These are phyloP conservation scores for Sphaerophoria taeniata DNA, from an alignment of 2,888 invertebrate genomes.

Conservation along the genomic window DNA sequence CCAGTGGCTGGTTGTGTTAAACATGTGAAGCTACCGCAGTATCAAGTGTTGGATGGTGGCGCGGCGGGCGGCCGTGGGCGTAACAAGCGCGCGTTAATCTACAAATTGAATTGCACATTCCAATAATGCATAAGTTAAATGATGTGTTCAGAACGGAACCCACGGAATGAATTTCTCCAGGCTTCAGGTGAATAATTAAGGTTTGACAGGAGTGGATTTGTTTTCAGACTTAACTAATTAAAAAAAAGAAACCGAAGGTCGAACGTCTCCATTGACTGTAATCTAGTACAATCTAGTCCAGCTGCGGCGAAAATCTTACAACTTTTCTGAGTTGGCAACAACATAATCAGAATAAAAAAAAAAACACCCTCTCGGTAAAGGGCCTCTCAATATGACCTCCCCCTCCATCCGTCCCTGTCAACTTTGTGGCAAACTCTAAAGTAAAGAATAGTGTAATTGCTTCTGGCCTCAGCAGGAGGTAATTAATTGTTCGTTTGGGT, in stretches of 20 bases:
- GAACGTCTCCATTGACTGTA: too few species aligned
- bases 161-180: neutral
- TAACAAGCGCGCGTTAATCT: slow-evolving; percentile 42
- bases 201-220: slow-evolving; percentile 12
- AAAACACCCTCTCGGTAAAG: too few species aligned
- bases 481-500: slow-evolving; percentile 56
- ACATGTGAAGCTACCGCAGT: neutral
- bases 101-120: slow-evolving; percentile 56
- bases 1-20: neutral
- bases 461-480: slow-evolving; percentile 15
- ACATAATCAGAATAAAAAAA: too few species aligned
- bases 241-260: too few species aligned
- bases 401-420: neutral
- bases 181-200: slow-evolving; percentile 44
- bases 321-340: too few species aligned
- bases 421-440: neutral
- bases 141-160: slow-evolving; percentile 2
- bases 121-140: slow-evolving; percentile 37
- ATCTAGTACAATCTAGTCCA: too few species aligned
- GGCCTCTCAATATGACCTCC: too few species aligned
- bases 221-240: too few species aligned
- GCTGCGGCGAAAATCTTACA: too few species aligned
- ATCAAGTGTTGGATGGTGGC: neutral
- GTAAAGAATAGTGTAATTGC: slow-evolving; percentile 39
- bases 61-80: neutral